phyloP scores from a whole-genome alignment of 2,888 invertebrate genomes.

The Aphodius granarius region DNA sequence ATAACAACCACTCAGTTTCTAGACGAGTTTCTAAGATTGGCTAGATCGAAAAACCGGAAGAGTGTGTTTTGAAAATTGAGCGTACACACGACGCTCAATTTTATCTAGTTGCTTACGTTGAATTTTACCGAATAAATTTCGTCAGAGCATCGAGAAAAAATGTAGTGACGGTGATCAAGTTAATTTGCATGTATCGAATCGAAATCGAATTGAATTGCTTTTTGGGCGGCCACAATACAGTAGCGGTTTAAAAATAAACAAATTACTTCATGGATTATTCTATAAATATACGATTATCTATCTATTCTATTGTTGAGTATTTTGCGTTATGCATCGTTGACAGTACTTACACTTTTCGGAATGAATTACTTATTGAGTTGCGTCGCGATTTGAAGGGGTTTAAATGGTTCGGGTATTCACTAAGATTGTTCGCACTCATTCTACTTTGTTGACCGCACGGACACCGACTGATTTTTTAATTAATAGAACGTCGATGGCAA shows the following conservation, averaged over 20 bases:
- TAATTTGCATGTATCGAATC: not conserved
- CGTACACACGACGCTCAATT: not conserved
- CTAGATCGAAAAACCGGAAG: not conserved
- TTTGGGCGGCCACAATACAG: not conserved
- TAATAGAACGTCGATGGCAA: not conserved
- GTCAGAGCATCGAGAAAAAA: not conserved
- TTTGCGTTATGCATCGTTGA: too few relatives aligned
- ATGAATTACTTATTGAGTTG: slow-evolving; percentile 17
- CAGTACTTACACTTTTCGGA: slow-evolving; percentile 12
- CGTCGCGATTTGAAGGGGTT: slow-evolving; percentile 71
- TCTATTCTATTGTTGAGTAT: too few relatives aligned
- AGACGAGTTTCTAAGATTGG: not conserved
- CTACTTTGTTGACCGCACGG: not conserved
- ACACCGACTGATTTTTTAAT: not conserved
- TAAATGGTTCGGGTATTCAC: slow-evolving; percentile 75
- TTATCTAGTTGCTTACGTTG: not conserved
- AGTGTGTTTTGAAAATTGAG: not conserved
- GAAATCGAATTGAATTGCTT: not conserved
- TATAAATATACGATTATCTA: slow-evolving; percentile 3
- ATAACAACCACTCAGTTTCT: not conserved
- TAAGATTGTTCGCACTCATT: slow-evolving; percentile 18
- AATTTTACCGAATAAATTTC: too few relatives aligned
- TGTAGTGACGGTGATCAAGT: not conserved
- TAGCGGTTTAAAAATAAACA: slow-evolving; percentile 7
- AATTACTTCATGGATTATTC: slow-evolving; percentile 1